phyloP scores from a whole-genome alignment of 2,888 invertebrate genomes.

The Gastracanthus pulcherrimus region DNA sequence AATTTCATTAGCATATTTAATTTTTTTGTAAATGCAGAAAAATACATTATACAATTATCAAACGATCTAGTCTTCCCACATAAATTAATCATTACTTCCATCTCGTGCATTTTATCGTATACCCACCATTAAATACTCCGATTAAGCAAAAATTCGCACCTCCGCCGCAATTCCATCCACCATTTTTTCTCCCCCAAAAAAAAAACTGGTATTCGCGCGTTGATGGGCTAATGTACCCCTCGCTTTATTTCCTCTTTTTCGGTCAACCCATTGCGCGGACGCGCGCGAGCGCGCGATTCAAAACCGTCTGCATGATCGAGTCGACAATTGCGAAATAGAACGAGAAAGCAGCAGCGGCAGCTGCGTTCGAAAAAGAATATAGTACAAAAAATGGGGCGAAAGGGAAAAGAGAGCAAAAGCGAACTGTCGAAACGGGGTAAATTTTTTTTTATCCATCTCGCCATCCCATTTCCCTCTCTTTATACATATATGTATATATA shows the following conservation, averaged over 20 bases:
- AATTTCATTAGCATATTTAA: neutral
- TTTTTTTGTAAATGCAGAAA: neutral
- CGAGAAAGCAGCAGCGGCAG: slow-evolving; percentile 23
- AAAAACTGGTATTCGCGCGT: neutral
- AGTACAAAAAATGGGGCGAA: neutral
- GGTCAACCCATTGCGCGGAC: neutral
- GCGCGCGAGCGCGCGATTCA: slow-evolving; percentile 15
- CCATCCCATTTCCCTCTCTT: neutral
- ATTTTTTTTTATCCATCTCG: slow-evolving; percentile 12
- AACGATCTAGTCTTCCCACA: too few relatives aligned
- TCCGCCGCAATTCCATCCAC: neutral
- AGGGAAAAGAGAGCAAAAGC: neutral
- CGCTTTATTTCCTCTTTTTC: neutral
- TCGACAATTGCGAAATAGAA: slow-evolving; percentile 40
- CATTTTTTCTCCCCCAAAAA: neutral
- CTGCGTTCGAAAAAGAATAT: neutral
- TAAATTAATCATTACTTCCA: too few relatives aligned
- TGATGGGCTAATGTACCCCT: slow-evolving; percentile 20
- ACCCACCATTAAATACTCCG: too few relatives aligned
- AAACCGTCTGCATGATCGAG: slow-evolving; percentile 43
- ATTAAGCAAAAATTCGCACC: too few relatives aligned
- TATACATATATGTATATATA: neutral
- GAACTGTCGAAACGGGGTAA: slow-evolving; percentile 39
- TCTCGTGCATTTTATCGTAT: too few relatives aligned
- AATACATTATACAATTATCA: too few relatives aligned